Evolutionary conservation across 2,797 vertebrate genomes (phyloP).

Genomic region (Nothura maculosa): DNA sequence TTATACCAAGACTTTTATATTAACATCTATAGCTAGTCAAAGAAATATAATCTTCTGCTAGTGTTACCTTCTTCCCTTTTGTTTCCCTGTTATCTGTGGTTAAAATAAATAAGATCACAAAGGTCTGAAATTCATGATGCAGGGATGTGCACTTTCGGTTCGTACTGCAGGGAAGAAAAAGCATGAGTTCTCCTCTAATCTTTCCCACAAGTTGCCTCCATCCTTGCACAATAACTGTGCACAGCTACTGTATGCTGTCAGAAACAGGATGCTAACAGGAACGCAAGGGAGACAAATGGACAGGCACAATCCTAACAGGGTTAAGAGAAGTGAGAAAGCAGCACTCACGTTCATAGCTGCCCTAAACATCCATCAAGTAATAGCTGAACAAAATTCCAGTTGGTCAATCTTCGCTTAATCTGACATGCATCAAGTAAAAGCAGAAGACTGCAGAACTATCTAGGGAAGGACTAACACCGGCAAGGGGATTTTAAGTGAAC

Average conservation of each 20-base stretch:
- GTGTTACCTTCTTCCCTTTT: not conserved
- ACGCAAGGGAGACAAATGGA: not conserved
- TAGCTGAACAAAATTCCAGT: rapidly evolving
- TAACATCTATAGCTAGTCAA: not conserved
- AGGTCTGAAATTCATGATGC: not conserved
- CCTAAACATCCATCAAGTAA: not conserved
- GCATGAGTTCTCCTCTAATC: not conserved
- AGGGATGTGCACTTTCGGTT: not conserved
- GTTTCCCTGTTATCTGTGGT: not conserved
- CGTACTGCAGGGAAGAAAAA: not conserved
- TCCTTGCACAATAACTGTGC: not conserved
- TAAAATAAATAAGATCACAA: not conserved
- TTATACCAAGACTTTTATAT: not conserved
- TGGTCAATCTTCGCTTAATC: not conserved
- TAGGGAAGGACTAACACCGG: not conserved
- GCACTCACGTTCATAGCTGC: not conserved
- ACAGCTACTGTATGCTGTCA: not conserved
- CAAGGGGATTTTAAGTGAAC: not conserved
- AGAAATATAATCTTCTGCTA: not conserved
- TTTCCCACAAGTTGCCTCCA: not conserved
- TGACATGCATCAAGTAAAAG: not conserved
- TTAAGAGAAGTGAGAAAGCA: not conserved
- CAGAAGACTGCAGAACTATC: not conserved
- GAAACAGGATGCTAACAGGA: not conserved
- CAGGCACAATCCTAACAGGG: rapidly evolving